Base-by-base conservation (phyloP, 2,113 vertebrate genomes). In the Plecturocebus donacophilus region DNA sequence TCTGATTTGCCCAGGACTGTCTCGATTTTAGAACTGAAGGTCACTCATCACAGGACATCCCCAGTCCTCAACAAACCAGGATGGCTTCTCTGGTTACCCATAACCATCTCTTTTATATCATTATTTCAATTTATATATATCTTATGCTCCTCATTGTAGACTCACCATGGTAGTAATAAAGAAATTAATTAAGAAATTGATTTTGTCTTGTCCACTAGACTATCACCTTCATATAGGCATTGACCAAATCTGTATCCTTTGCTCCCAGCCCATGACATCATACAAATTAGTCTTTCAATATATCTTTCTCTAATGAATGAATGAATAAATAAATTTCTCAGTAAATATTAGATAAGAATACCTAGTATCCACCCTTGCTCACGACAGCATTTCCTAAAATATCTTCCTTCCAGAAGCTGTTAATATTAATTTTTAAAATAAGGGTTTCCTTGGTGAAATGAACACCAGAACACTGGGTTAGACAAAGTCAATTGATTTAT, bases 121-220 rank as follows among this genome's bases (percentile, higher is more conserved):
- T 19, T 81, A 40, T 7, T 14, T 54, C 84, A 61, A 84, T 87
- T 17, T 76, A 25, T 38, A 27, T n/a, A 40, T 14, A 92, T 45
- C 47, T 68, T 30, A 3, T 17, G 19, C 5, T 86, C 92, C n/a
- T 95, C 81, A 54, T 30, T 17, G 8, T n/a, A 82, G 68, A 40
- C 40, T 96, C 68, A 38, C 35, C 47, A 58, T 32, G 49, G 58
- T 47, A 79, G 1, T 75, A 86, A 97, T 83, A 96, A 95, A 92
- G 25, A 87, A 77, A 73, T 87, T 47, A 47, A 23, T 42, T 70
- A 58, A 54, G 52, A 95, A 95, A 91, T 93, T 93, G 80, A 81
- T 87, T 94, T 87, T 90, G 58, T 89, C 82, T 88, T 80, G 42
- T 91, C 71, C 82, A 49, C 71, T 47, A 27, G 17, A 81, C 58